Percentiles rank a stretch among this genome's conserved stretches.
These are phyloP conservation scores for Limulus polyphemus DNA, from an alignment of 2,888 invertebrate species.

Conservation along the genomic window DNA sequence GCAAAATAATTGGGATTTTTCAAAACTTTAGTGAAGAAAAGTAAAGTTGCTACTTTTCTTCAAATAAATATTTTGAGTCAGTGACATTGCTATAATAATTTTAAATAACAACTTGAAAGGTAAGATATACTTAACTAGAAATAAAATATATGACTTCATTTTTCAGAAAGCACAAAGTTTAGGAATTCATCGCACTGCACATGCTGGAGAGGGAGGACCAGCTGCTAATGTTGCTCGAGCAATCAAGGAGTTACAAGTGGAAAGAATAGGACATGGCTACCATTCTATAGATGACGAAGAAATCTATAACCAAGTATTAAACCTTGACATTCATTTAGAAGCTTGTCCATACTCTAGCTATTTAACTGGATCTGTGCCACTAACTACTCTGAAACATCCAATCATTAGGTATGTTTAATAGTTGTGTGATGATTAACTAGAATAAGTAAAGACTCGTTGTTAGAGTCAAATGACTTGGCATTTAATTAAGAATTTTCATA, in stretches of 20 bases:
- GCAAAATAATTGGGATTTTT: no score
- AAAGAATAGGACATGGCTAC: slow-evolving; percentile 48
- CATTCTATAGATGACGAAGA: slow-evolving; percentile 38
- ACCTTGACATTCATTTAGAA: slow-evolving; percentile 41
- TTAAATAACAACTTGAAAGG: no score
- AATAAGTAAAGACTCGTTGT: no score
- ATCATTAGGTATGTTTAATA: slow-evolving; percentile 30
- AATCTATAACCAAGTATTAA: slow-evolving; percentile 36
- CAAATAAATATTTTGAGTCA: no score
- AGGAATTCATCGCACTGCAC: slow-evolving; percentile 45
- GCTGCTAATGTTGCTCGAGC: slow-evolving; percentile 36
- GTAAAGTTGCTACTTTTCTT: no score
- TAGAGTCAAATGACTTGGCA: no score
- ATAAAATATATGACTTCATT: no score
- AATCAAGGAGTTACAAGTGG: slow-evolving; percentile 36
- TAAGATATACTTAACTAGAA: no score
- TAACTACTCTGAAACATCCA: slow-evolving; percentile 38
- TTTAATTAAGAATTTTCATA: no score
- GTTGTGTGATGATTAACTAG: no score
- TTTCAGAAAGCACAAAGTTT: slow-evolving; percentile 37
- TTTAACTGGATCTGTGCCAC: slow-evolving; percentile 41
- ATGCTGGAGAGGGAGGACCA: slow-evolving; percentile 45
- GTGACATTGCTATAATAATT: no score
- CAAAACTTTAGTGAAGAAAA: no score
- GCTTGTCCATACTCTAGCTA: slow-evolving; percentile 44